phyloP scores from a whole-genome alignment of 2,797 vertebrate genomes.

The Benthosema pterotum region DNA sequence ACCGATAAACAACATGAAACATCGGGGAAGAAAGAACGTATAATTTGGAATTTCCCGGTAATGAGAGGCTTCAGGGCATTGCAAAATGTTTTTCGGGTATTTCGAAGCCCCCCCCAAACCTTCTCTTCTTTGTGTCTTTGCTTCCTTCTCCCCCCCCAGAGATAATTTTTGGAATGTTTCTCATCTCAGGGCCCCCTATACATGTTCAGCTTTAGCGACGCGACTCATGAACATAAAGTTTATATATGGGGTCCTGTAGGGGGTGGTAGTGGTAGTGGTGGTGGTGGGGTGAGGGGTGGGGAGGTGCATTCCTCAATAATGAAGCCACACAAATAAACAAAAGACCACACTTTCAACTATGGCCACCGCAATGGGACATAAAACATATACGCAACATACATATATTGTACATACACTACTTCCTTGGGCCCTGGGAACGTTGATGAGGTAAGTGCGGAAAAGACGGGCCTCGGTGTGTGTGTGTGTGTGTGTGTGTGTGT shows the following conservation, averaged over 20 bases:
- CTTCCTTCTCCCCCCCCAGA: not conserved
- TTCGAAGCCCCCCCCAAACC: no score
- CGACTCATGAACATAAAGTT: conserved; percentile 4
- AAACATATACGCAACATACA: conserved; percentile 26
- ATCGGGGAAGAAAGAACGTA: no score
- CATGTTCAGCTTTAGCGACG: no score
- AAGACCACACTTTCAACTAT: conserved; percentile 43
- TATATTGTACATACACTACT: conserved; percentile 15
- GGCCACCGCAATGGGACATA: conserved; percentile 36
- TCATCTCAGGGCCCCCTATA: no score
- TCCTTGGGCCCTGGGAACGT: conserved; percentile 42
- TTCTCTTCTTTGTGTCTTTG: conserved; percentile 24
- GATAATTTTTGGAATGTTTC: no score
- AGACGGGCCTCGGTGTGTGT: conserved; percentile 30
- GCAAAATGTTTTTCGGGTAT: not conserved
- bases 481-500: not conserved
- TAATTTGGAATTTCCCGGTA: no score
- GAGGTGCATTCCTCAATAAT: conserved; percentile 37
- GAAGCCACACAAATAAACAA: conserved; percentile 48
- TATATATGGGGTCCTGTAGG: no score
- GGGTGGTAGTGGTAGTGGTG: no score
- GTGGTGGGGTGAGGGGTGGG: no score
- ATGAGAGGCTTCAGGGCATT: no score
- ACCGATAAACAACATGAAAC: no score
- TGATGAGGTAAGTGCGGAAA: conserved; percentile 58